Conservation (phyloP, 2,113 vertebrate genomes). For the Barbus barbus region DNA sequence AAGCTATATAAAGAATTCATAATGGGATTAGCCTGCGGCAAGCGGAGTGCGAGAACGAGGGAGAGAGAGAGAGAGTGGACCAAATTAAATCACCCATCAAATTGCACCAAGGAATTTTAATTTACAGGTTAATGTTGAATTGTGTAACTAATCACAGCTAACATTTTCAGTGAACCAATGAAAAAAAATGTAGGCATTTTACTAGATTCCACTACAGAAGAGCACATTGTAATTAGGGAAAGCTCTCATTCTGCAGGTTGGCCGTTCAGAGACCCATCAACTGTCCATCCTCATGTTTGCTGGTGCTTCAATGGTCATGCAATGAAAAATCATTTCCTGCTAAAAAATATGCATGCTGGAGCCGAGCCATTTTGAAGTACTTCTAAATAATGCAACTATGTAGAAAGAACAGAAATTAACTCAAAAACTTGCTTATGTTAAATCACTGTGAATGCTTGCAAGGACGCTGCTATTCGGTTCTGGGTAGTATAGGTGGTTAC, state of each 20-base stretch:
- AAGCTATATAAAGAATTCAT: conserved; percentile 99
- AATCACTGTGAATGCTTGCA: neutral
- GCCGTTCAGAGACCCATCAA: conserved; percentile 38
- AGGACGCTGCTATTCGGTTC: neutral
- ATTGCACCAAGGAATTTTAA: conserved; percentile 99
- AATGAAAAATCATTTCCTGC: neutral
- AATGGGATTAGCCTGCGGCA: conserved; percentile 99
- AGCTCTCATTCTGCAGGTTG: conserved; percentile 33
- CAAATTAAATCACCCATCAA: conserved; percentile 99
- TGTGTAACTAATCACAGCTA: conserved; percentile 99
- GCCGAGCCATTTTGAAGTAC: no score
- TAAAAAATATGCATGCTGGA: neutral
- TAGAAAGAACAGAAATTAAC: neutral
- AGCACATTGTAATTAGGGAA: conserved; percentile 68
- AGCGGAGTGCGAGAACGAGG: conserved; percentile 77
- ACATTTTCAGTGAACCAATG: conserved; percentile 89
- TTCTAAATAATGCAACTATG: neutral
- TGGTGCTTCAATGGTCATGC: neutral
- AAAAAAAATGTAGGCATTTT: conserved; percentile 78
- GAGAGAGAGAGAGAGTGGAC: conserved; percentile 68
- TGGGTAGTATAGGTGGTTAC: neutral
- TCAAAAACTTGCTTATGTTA: neutral
- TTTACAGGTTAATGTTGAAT: conserved; percentile 99
- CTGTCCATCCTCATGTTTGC: conserved; percentile 14
- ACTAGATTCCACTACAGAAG: conserved; percentile 80